phyloP scores from a whole-genome alignment of 2,888 invertebrate genomes.

The Gastracanthus pulcherrimus region DNA sequence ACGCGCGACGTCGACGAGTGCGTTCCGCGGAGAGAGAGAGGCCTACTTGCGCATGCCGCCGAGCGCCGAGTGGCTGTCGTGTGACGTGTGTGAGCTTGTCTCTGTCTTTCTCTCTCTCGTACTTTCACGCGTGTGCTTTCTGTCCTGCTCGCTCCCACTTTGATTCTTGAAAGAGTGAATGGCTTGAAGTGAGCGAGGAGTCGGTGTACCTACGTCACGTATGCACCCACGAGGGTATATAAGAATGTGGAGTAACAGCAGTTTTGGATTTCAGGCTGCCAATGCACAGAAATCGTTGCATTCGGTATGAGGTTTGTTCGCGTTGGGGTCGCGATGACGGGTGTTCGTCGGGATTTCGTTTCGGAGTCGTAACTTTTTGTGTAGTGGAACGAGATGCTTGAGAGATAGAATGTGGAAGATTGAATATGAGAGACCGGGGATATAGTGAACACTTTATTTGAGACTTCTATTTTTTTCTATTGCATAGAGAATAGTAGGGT shows the following conservation, averaged over 20 bases:
- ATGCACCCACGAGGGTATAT: no score
- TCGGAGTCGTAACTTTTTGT: neutral
- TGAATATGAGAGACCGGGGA: no score
- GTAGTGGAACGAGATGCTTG: neutral
- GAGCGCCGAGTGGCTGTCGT: conserved; percentile 25
- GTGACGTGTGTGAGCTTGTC: neutral
- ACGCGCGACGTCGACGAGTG: neutral
- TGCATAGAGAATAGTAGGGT: no score
- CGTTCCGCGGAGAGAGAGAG: neutral
- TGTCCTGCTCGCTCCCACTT: no score
- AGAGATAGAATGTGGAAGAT: no score
- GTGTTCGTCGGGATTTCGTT: neutral
- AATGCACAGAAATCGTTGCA: no score
- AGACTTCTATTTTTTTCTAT: no score
- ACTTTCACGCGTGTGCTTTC: neutral
- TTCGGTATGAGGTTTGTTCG: neutral
- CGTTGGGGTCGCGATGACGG: neutral
- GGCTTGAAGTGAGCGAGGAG: neutral
- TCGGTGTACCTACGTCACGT: conserved; percentile 5
- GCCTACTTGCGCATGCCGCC: conserved; percentile 44
- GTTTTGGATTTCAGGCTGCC: no score
- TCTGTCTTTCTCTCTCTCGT: neutral
- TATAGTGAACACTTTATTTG: no score
- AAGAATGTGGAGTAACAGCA: no score
- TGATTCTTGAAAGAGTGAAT: neutral